Base-by-base conservation (phyloP, 2,888 invertebrate species). In the Eristalis intricaria region DNA sequence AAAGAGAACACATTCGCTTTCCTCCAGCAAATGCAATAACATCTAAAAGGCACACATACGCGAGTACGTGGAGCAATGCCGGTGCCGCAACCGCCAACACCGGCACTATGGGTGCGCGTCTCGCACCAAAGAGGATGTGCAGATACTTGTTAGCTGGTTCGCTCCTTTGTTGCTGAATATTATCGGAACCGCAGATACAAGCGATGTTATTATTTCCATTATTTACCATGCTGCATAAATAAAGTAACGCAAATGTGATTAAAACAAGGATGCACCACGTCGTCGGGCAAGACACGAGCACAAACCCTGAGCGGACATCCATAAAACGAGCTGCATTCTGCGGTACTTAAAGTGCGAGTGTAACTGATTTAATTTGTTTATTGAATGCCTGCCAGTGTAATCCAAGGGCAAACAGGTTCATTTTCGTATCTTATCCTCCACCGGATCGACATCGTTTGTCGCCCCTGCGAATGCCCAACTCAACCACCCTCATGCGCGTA, bases 1-100 rank as follows among this genome's bases (percentile, higher is more conserved):
- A 64, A 64, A 19, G 29, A 15, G 23, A 74, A 58, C 74, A 66
- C 75, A 75, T 66, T 75, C 65, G 58, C 65, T 58, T 75, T 75
- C 26, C 58, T 58, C 19, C 29, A 40, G 15, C 26, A 66, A 74
- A 26, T 22, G 73, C 32, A 64, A 35, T 23, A 56, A 26, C 50
- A n/a, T 56, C 74, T 32, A 29, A 15, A 56, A 64, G 32, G 22
- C 22, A 64, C 32, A 38, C 29, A 40, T 22, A 26, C 60, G 19
- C 60, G 60, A 10, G 60, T 60, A 29, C 60, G 60, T 13, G 60
- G 60, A 26, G 26, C 26, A 60, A 4, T 60, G 50, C 19, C 19
- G 19, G 19, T 50, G 43, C 19, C 43, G 19, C 43, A 50, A 15
- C n/a, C 43, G 4, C 43, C 15, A 35, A 8, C 35, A 35, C 35